phyloP scores from a whole-genome alignment of 2,113 vertebrate genomes.

The Toxotes jaculatrix region DNA sequence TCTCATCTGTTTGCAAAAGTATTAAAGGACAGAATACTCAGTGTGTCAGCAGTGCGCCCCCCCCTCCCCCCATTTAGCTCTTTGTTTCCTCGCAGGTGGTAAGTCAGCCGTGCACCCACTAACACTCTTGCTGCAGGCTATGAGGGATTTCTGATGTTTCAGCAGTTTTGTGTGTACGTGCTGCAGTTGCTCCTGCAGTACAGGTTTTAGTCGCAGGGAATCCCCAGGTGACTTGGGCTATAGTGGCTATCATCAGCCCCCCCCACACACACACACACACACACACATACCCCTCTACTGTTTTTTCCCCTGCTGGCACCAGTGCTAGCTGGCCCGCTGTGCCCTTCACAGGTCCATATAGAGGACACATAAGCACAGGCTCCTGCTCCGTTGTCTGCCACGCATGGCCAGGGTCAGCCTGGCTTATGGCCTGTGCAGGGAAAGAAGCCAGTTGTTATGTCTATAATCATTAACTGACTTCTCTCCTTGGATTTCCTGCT shows the following conservation, averaged over 20 bases:
- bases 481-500: conserved; percentile 82
- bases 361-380: conserved; percentile 55
- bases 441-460: conserved; percentile 79
- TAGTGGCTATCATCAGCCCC: conserved; percentile 47
- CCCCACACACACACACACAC: background rate
- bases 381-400: conserved; percentile 39
- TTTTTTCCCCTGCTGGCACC: conserved; percentile 46
- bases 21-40: conserved; percentile 38
- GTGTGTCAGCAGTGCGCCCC: conserved; percentile 38
- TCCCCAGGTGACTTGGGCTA: conserved; percentile 67
- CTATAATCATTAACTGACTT: conserved; percentile 84
- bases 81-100: conserved; percentile 55
- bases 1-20: conserved; percentile 21
- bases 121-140: conserved; percentile 56
- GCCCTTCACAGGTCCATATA: conserved; percentile 70
- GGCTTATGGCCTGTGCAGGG: conserved; percentile 59
- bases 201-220: conserved; percentile 66
- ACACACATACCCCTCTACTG: background rate
- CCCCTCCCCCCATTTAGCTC: conserved; percentile 12
- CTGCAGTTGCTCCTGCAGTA: conserved; percentile 54
- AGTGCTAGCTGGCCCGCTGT: conserved; percentile 31
- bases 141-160: conserved; percentile 64
- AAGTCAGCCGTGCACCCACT: conserved; percentile 44
- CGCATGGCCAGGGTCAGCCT: conserved; percentile 57
- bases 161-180: conserved; percentile 59